phyloP scores from a whole-genome alignment of 2,113 vertebrate genomes.

The Neolamprologus sp. region DNA sequence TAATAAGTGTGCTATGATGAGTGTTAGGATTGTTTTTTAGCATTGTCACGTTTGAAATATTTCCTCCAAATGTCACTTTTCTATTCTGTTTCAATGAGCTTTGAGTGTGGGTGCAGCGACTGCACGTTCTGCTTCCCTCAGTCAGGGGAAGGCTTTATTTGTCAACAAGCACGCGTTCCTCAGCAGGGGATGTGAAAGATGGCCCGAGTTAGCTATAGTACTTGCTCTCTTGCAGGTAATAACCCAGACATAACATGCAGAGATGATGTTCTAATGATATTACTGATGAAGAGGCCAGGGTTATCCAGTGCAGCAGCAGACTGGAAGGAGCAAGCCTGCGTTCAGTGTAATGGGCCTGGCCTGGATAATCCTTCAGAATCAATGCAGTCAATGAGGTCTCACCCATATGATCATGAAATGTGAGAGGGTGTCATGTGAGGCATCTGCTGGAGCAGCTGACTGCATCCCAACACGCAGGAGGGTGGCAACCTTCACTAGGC shows the following conservation, averaged over 20 bases:
- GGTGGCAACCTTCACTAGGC: not conserved
- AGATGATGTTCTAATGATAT: conserved; percentile 67
- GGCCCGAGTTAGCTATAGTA: conserved; percentile 38
- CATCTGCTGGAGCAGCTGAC: conserved; percentile 46
- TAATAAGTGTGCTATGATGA: conserved; percentile 20
- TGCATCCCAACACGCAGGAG: conserved; percentile 5
- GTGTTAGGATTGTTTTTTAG: conserved; percentile 22
- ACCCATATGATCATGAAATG: conserved; percentile 61
- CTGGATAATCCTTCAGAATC: conserved; percentile 60
- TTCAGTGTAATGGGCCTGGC: conserved; percentile 47
- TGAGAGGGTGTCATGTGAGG: conserved; percentile 54
- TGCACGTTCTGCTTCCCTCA: conserved; percentile 6
- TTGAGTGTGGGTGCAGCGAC: not conserved
- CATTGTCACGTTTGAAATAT: conserved; percentile 13
- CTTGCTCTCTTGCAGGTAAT: conserved; percentile 64
- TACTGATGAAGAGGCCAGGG: conserved; percentile 65
- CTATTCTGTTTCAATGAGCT: conserved; percentile 24
- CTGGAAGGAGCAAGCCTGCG: conserved; percentile 53
- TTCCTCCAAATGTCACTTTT: conserved; percentile 35
- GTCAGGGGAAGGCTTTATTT: conserved; percentile 47
- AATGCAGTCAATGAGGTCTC: conserved; percentile 58
- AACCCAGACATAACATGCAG: conserved; percentile 70
- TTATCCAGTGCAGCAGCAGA: conserved; percentile 54
- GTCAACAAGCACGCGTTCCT: conserved; percentile 47
- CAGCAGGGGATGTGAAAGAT: conserved; percentile 53